Conservation (phyloP, 2,797 vertebrate species). For the Lacerta bilineata region DNA sequence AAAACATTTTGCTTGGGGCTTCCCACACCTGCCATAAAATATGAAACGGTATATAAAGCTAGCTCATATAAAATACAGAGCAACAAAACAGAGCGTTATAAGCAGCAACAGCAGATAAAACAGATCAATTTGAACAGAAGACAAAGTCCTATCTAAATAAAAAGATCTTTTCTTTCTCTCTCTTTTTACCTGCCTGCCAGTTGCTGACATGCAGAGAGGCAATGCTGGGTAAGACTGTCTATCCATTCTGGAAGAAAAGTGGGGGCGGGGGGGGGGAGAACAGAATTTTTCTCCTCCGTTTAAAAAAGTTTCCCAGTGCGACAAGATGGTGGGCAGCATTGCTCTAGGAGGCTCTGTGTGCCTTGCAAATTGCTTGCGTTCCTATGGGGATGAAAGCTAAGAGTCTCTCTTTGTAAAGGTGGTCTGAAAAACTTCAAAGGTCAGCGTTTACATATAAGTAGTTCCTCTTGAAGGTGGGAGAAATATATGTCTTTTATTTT, state of each 20-base stretch:
- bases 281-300: background rate
- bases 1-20: too few relatives aligned
- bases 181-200: background rate
- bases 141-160: background rate
- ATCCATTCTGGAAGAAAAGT: background rate
- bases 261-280: background rate
- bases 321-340: background rate
- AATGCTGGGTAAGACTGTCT: background rate
- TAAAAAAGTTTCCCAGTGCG: background rate
- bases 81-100: background rate
- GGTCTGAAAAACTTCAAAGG: slow-evolving; percentile 18
- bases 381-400: slow-evolving; percentile 20
- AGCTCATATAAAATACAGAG: background rate
- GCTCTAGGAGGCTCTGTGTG: background rate
- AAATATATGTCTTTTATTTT: background rate
- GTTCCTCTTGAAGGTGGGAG: background rate
- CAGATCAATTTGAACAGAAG: background rate
- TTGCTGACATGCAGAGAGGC: background rate
- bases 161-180: background rate
- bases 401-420: background rate
- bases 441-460: background rate
- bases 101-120: background rate
- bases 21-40: background rate
- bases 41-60: background rate
- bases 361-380: slow-evolving; percentile 19